Evolutionary conservation across 2,888 invertebrate genomes (phyloP).

Genomic region (Tiliacea citrago): DNA sequence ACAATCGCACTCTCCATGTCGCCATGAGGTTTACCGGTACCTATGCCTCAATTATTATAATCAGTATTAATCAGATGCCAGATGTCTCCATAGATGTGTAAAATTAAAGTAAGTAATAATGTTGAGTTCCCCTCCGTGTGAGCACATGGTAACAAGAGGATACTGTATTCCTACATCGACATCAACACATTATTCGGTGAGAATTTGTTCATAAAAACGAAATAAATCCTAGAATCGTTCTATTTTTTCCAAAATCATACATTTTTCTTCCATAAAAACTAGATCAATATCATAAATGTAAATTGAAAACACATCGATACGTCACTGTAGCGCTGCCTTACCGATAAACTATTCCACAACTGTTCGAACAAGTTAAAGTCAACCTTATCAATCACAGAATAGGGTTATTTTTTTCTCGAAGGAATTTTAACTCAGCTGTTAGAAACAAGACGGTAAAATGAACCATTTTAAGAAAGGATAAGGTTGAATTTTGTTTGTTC

Average conservation of each 20-base stretch:
- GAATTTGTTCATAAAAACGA: conserved; percentile 16
- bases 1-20: too few relatives aligned
- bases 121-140: not conserved
- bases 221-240: conserved; percentile 26
- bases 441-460: not conserved
- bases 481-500: conserved; percentile 2
- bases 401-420: not conserved
- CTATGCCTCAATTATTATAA: conserved; percentile 3
- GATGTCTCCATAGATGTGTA: conserved; percentile 1
- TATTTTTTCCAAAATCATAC: conserved; percentile 37
- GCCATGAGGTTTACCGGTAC: too few relatives aligned
- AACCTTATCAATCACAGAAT: rapidly evolving
- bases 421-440: not conserved
- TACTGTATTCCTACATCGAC: not conserved
- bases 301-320: conserved; percentile 61
- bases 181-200: not conserved
- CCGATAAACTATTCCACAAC: conserved; percentile 26
- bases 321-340: conserved; percentile 52
- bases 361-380: not conserved
- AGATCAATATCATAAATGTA: conserved; percentile 58
- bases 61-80: conserved; percentile 16
- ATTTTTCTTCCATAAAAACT: conserved; percentile 41
- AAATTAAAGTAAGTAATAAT: not conserved
- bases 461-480: rapidly evolving
- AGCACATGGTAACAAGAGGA: conserved; percentile 1